Evolutionary conservation across 2,888 invertebrate genomes (phyloP), one percentile per base, ranked within the genome.

Genomic region (Belgica antarctica): DNA sequence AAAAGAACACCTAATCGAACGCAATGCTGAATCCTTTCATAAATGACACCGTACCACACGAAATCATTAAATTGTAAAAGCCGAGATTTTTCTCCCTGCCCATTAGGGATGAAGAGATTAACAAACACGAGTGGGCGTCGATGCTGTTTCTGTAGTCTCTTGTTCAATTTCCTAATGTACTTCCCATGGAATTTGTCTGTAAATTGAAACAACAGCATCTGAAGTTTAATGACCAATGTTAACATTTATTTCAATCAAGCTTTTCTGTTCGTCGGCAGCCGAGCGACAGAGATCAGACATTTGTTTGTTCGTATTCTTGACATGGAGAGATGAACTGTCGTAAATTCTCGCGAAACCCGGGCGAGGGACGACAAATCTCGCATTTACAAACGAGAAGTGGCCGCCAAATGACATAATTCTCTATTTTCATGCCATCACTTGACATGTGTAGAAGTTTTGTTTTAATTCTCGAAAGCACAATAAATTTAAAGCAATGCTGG

Each of bases 191-290:
- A 52, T 22, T 22, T 10, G 17, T 27, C n/a, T 5, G 59, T 3
- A 8, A 27, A 59, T 27, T 7, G 27, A 59, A 59, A 59, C 3
- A 7, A 19, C 25, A 7, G 52, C 52, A 52, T 22, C 52, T 8
- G 27, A 59, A 59, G 27, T 27, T 59, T 59, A 59, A 59, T 59
- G 59, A 59, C 59, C 59, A 27, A 27, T 59, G 59, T 59, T 59
- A 59, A 59, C 59, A 59, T 59, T 59, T 25, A 59, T 59, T 59
- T 59, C 27, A 59, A 59, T 52, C 59, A 59, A 52, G 52, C 22
- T 22, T 1, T 3, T 17, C 12, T 52, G 4, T 31, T 31, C 34
- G 7, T 31, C 12, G 5, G 34, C 12, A n/a, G n/a, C n/a, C n/a
- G n/a, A n/a, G n/a, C n/a, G n/a, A n/a, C n/a, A 31, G 34, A 31